Percentiles rank a stretch among this genome's conserved stretches.
phyloP scores from a whole-genome alignment of 1,140 invertebrate genomes.

The Apolygus lucorum region DNA sequence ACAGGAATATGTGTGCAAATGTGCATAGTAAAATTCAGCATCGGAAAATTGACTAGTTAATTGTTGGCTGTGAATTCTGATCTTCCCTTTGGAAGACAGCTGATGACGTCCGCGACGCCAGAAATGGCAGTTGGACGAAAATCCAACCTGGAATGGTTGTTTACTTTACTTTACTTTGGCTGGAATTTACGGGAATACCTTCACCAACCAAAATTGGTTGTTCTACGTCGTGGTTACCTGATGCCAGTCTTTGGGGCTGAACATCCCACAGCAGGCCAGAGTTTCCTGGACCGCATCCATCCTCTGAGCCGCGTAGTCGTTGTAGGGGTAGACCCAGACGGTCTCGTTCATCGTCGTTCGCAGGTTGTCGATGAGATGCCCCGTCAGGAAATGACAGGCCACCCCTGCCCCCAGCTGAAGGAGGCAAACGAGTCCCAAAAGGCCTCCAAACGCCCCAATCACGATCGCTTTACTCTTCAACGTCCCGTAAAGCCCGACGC shows the following conservation, averaged over 20 bases:
- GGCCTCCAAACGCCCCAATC: background rate
- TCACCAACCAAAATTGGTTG: too few relatives aligned
- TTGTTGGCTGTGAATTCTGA: too few relatives aligned
- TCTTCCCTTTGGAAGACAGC: too few relatives aligned
- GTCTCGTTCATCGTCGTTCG: background rate
- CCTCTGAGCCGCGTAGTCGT: background rate
- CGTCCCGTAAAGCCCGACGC: background rate
- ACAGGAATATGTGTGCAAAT: too few relatives aligned
- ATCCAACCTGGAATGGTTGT: too few relatives aligned
- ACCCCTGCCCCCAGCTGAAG: background rate
- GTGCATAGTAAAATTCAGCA: too few relatives aligned
- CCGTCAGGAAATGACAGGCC: background rate
- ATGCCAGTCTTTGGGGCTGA: background rate
- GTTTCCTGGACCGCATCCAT: background rate
- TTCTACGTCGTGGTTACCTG: too few relatives aligned
- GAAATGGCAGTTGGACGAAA: too few relatives aligned
- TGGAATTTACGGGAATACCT: too few relatives aligned
- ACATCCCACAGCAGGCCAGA: background rate
- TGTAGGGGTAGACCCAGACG: background rate
- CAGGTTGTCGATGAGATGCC: background rate
- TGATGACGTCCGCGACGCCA: too few relatives aligned
- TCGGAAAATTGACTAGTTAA: too few relatives aligned
- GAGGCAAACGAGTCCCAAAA: background rate
- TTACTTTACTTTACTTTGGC: too few relatives aligned
- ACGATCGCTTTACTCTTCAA: background rate